A percentile compares a stretch with the other conserved stretches of the same genome.
Conservation (phyloP, 2,888 invertebrate species). For the Seira musarum region DNA sequence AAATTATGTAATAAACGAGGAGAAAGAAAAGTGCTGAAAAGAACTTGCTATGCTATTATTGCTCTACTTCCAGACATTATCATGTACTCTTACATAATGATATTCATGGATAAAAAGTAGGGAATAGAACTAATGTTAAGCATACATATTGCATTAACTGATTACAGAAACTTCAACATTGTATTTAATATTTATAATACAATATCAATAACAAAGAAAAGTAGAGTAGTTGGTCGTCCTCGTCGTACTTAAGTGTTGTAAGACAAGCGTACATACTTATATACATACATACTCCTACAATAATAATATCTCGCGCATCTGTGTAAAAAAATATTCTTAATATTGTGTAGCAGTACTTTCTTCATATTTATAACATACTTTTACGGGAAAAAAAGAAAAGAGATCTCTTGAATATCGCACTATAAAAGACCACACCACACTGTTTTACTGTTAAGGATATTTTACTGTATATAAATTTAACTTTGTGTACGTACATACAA, state of each 20-base stretch:
- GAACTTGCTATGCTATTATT: slow-evolving; percentile 37
- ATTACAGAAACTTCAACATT: too few relatives aligned
- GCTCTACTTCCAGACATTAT: slow-evolving; percentile 9
- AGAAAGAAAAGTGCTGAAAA: slow-evolving; percentile 38
- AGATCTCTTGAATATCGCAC: slow-evolving; percentile 59
- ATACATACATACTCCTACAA: not conserved
- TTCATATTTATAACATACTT: not conserved
- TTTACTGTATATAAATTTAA: slow-evolving; percentile 15
- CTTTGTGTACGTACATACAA: slow-evolving; percentile 12
- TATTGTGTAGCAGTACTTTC: not conserved
- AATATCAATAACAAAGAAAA: not conserved
- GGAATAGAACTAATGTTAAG: too few relatives aligned
- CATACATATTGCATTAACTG: too few relatives aligned
- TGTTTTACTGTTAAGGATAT: slow-evolving; percentile 28
- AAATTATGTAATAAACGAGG: slow-evolving; percentile 26
- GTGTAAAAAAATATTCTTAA: slow-evolving; percentile 11
- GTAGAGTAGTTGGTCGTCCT: too few relatives aligned
- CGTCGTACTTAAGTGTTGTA: too few relatives aligned
- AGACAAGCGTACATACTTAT: slow-evolving; percentile 4
- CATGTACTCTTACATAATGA: slow-evolving; percentile 14
- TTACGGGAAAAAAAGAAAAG: slow-evolving; percentile 39
- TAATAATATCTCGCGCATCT: slow-evolving; percentile 21
- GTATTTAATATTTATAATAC: slow-evolving; percentile 11
- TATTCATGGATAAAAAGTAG: slow-evolving; percentile 14
- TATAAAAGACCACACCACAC: slow-evolving; percentile 56